A percentile compares a stretch with the other conserved stretches of the same genome.
These are phyloP conservation scores for Drosophila hydei DNA, from an alignment of 1,140 invertebrate genomes.

Conservation along the genomic window DNA sequence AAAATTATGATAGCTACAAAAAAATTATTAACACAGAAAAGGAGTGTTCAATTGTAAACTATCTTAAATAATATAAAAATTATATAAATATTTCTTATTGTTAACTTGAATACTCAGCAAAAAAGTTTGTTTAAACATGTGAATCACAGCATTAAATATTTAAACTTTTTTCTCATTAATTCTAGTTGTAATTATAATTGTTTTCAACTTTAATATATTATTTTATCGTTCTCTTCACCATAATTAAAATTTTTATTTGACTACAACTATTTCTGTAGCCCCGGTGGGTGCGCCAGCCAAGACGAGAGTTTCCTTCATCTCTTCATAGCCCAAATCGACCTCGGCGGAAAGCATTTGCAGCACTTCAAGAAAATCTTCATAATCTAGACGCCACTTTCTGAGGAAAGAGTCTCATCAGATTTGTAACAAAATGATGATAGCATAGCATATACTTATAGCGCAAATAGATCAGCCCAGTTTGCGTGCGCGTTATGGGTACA, in stretches of 20 bases:
- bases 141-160: constrained; percentile 15
- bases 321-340: constrained; percentile 45
- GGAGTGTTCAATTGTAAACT: too few species aligned
- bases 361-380: constrained; percentile 73
- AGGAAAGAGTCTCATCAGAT: not conserved
- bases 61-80: not conserved
- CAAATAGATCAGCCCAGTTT: constrained; percentile 78
- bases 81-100: not conserved
- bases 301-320: constrained; percentile 59
- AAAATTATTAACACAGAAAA: too few species aligned
- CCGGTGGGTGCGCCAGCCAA: constrained; percentile 59
- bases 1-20: not conserved
- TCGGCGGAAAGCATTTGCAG: constrained; percentile 50
- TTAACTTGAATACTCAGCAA: constrained; percentile 23
- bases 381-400: constrained; percentile 80
- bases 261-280: constrained; percentile 47
- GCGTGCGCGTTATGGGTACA: constrained; percentile 59
- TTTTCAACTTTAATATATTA: constrained; percentile 47
- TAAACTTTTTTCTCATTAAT: not conserved
- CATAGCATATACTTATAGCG: constrained; percentile 63
- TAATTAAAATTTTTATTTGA: constrained; percentile 50
- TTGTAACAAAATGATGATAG: not conserved
- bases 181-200: constrained; percentile 41
- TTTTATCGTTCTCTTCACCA: constrained; percentile 33
- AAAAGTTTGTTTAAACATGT: not conserved